These are phyloP conservation scores for Zygogramma bicolorata DNA, from an alignment of 2,888 invertebrate genomes.

Conservation along the genomic window DNA sequence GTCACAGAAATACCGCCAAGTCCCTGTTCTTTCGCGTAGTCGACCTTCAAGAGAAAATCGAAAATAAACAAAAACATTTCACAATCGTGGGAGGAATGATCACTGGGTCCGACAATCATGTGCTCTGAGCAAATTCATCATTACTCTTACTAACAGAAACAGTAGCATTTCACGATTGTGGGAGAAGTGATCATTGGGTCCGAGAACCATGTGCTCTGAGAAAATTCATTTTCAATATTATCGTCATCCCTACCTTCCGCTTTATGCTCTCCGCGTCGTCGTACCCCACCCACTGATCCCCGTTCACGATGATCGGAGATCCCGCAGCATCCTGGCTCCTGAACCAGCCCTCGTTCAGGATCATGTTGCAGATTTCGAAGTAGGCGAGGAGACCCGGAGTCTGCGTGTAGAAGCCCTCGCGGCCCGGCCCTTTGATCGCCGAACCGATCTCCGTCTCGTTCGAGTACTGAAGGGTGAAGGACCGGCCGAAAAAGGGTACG, in stretches of 20 bases:
- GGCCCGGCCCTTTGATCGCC: conserved; percentile 73
- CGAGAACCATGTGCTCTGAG: too few species aligned
- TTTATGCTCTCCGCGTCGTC: conserved; percentile 77
- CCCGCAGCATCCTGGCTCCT: conserved; percentile 71
- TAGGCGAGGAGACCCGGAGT: conserved; percentile 78
- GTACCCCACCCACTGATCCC: conserved; percentile 85
- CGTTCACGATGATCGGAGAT: conserved; percentile 75
- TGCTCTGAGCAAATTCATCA: too few species aligned
- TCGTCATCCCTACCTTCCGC: conserved; percentile 76
- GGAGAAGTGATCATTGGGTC: too few species aligned
- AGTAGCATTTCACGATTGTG: too few species aligned
- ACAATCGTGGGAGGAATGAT: too few species aligned
- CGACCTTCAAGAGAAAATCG: conserved; percentile 69
- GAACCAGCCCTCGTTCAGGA: conserved; percentile 61
- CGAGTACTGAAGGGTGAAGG: conserved; percentile 74
- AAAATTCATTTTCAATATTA: too few species aligned
- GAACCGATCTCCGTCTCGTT: conserved; percentile 71
- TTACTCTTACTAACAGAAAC: too few species aligned
- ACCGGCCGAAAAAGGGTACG: conserved; percentile 79
- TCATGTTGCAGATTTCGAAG: conserved; percentile 74
- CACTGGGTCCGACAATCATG: too few species aligned
- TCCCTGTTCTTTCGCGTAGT: conserved; percentile 72
- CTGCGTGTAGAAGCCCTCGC: conserved; percentile 77
- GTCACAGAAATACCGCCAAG: conserved; percentile 80
- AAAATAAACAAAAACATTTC: too few species aligned